phyloP scores from a whole-genome alignment of 2,113 vertebrate genomes.

The Psephotus haematonotus region DNA sequence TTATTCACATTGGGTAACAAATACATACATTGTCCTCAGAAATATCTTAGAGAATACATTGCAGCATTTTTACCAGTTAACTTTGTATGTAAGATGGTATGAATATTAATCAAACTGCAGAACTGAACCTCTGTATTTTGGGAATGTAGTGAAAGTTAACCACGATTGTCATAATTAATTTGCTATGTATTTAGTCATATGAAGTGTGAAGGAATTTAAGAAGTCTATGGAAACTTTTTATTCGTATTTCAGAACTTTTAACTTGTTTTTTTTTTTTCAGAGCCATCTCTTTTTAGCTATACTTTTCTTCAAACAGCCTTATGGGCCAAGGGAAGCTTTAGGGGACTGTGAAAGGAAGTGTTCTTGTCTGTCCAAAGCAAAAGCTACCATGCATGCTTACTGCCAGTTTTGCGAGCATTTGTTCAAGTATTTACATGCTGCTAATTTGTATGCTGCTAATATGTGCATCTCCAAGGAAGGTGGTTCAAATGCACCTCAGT shows the following conservation, averaged over 20 bases:
- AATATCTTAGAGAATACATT: slow-evolving; percentile 11
- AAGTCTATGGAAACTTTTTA: background rate
- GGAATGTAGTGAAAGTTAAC: slow-evolving; percentile 43
- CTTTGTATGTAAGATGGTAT: slow-evolving; percentile 20
- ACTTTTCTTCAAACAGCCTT: background rate
- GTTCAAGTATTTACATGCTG: background rate
- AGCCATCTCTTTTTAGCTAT: background rate
- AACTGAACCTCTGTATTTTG: slow-evolving; percentile 48
- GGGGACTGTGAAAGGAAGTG: background rate
- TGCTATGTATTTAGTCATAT: slow-evolving; percentile 10
- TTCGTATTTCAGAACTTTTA: background rate
- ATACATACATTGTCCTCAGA: slow-evolving; percentile 2
- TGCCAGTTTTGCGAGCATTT: background rate
- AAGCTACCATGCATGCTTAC: background rate
- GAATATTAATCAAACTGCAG: slow-evolving; percentile 63
- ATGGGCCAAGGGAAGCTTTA: background rate
- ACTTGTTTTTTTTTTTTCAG: background rate
- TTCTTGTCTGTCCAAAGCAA: background rate
- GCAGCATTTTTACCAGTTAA: slow-evolving; percentile 37
- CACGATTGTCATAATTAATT: slow-evolving; percentile 32
- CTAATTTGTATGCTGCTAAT: background rate
- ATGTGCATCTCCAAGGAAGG: background rate
- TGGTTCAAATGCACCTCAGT: background rate
- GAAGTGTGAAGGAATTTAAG: slow-evolving; percentile 15
- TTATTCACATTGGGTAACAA: background rate